These are phyloP conservation scores for Oriolus oriolus DNA, from an alignment of 2,113 vertebrate genomes.

Conservation along the genomic window DNA sequence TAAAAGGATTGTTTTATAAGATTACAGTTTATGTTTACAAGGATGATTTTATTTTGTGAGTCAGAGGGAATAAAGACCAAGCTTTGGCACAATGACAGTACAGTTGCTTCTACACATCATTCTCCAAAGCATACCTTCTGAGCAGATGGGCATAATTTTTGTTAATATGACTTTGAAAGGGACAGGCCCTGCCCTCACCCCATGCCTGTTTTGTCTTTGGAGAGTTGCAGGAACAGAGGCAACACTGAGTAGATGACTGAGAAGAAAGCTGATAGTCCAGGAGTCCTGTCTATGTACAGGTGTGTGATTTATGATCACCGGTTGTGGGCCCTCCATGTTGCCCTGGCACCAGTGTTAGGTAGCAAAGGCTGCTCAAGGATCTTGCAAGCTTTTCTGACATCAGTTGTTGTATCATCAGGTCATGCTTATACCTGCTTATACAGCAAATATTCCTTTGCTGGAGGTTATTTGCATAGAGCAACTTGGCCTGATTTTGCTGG, in stretches of 20 bases:
- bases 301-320: background rate
- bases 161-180: background rate
- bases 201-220: background rate
- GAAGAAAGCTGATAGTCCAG: background rate
- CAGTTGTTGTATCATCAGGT: background rate
- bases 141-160: background rate
- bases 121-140: background rate
- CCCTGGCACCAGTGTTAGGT: background rate
- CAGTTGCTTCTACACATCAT: background rate
- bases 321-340: background rate
- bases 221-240: background rate
- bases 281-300: background rate
- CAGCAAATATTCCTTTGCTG: background rate
- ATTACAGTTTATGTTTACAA: slow-evolving; percentile 4
- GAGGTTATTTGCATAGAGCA: background rate
- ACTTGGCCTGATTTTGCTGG: background rate
- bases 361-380: background rate
- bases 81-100: background rate
- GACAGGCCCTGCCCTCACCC: background rate
- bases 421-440: background rate
- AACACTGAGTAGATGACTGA: background rate
- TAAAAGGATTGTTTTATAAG: background rate
- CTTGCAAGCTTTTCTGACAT: background rate
- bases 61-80: background rate
- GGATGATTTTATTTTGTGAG: slow-evolving; percentile 24